Evolutionary conservation across 2,113 vertebrate genomes (phyloP).

Genomic region (Carassius gibelio): DNA sequence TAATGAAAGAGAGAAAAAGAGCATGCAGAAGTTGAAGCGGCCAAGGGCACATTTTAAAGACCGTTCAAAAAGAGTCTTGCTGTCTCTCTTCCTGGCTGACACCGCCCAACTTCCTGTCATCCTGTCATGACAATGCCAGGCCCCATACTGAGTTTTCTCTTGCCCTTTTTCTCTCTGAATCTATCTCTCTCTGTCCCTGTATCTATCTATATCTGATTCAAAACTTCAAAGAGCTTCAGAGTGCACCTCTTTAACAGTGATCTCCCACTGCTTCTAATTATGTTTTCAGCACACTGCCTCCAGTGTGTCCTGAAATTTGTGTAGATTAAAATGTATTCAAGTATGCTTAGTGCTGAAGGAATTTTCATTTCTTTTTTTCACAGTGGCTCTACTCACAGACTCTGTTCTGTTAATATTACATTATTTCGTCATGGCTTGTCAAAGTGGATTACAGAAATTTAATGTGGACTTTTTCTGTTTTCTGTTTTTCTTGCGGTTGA

Average conservation of each 20-base stretch:
- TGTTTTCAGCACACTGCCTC: background rate
- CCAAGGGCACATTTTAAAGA: conserved; percentile 14
- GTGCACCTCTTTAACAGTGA: conserved; percentile 20
- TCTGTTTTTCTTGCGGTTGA: background rate
- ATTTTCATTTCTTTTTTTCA: background rate
- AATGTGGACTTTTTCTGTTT: background rate
- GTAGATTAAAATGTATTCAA: conserved; percentile 2
- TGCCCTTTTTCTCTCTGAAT: conserved; percentile 6
- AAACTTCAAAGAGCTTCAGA: conserved; percentile 23
- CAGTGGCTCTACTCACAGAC: background rate
- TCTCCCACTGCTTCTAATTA: conserved; percentile 34
- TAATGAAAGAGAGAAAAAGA: background rate
- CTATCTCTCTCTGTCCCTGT: conserved; percentile 24
- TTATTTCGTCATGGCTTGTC: background rate
- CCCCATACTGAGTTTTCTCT: conserved; percentile 15
- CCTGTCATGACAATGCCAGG: conserved; percentile 34
- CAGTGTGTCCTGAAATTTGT: conserved; percentile 7
- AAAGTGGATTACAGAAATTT: background rate
- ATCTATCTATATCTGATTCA: conserved; percentile 23
- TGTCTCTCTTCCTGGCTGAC: conserved; percentile 47
- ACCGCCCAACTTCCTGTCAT: conserved; percentile 48
- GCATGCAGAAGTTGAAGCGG: background rate
- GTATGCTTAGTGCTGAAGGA: background rate
- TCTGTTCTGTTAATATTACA: background rate
- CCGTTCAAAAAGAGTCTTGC: conserved; percentile 37